Base-by-base conservation (phyloP, 2,888 invertebrate species). In the Proisotoma minuta region DNA sequence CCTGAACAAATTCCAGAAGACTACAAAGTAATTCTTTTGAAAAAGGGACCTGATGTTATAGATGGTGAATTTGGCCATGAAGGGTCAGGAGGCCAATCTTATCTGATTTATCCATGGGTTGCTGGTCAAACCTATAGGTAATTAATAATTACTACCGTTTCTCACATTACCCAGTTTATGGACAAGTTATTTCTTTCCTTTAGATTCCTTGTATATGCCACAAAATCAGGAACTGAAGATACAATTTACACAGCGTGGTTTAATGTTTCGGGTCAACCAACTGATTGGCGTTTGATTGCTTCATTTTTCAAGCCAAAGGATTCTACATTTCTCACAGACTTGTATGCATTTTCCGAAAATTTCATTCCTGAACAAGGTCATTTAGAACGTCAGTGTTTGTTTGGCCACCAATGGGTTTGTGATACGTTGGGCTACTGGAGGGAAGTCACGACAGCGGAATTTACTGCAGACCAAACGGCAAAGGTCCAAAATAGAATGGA, bases 211-310 rank as follows among this genome's bases (percentile, higher is more conserved):
- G 62, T 67, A 1, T 60, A 63, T 15, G 68, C 43, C 1, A 57
- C 20, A 23, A 71, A 71, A 24, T 48, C 66, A n/a, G 68, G 66
- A 4, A 12, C 40, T 5, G 65, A 68, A n/a, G 23, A 61, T 18
- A 69, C 73, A 3, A 34, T 61, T 54, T 71, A 57, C 56, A 66
- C 71, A 0, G 69, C 68, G 1, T 73, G 73, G 73, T 70, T 73
- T 57, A 60, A 60, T 27, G 8, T 48, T n/a, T 53, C 63, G 1
- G 59, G 58, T 3, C 27, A 48, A n/a, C 39, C 57, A 1, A 47
- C 60, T 4, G 40, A 50, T 15, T 72, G 72, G 72, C 39, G 26
- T 3, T 50, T 72, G 10, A 69, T 72, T 10, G 68, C 70, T 1
- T 58, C 61, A 22, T 72, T 70, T 51, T 47, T 50, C 8, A 68